Percentiles rank a stretch among this genome's conserved stretches.
Conservation (phyloP, 2,888 invertebrate genomes). For the Galerucella pusilla region DNA sequence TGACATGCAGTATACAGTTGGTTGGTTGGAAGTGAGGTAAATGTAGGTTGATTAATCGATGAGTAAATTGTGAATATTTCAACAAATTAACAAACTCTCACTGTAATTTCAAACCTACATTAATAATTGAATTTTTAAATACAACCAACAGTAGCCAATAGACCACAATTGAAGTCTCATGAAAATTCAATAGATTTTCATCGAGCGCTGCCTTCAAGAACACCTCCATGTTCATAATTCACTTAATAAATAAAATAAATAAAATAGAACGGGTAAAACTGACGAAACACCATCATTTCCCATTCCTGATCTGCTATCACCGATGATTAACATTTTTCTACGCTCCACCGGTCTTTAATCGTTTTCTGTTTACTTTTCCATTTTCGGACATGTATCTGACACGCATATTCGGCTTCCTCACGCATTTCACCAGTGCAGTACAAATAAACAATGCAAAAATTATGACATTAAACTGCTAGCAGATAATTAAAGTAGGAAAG, state of each 20-base stretch:
- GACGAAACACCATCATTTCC: constrained; percentile 47
- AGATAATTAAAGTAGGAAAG: too few species aligned
- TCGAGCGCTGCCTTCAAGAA: constrained; percentile 11
- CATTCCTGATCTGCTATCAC: constrained; percentile 46
- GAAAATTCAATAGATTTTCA: constrained; percentile 11
- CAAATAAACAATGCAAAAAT: neutral
- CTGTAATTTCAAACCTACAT: neutral
- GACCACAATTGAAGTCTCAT: constrained; percentile 14
- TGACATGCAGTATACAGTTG: too few species aligned
- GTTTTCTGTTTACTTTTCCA: constrained; percentile 46
- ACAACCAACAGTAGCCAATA: constrained; percentile 1
- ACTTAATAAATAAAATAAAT: constrained; percentile 40
- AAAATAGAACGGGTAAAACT: constrained; percentile 40
- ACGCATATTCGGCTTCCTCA: constrained; percentile 40
- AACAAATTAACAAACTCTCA: neutral
- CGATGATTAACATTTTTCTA: constrained; percentile 50
- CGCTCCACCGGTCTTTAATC: constrained; percentile 42
- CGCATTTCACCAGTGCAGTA: constrained; percentile 17
- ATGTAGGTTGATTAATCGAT: too few species aligned
- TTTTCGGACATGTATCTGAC: constrained; percentile 39
- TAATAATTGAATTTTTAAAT: neutral
- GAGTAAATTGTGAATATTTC: too few species aligned
- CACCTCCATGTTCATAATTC: constrained; percentile 39
- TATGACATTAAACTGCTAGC: too few species aligned
- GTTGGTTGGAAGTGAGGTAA: too few species aligned